A percentile compares a stretch with the other conserved stretches of the same genome.
phyloP scores from a whole-genome alignment of 1,140 invertebrate genomes.

The Vanessa atalanta region DNA sequence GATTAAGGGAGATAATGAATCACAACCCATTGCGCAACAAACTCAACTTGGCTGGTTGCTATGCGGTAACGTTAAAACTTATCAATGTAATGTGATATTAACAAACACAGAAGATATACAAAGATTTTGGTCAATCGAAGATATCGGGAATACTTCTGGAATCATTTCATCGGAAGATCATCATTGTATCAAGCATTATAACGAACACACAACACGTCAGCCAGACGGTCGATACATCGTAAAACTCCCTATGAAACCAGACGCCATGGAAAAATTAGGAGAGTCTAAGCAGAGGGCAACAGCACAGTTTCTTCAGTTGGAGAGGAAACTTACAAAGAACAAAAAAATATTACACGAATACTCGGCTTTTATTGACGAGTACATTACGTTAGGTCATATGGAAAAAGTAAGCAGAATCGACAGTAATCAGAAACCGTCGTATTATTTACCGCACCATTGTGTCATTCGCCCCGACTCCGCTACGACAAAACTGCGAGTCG shows the following conservation, averaged over 20 bases:
- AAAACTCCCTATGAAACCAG: no score
- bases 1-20: conserved; percentile 9
- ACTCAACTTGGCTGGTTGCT: conserved; percentile 47
- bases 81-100: conserved; percentile 33
- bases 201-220: no score
- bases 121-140: conserved; percentile 45
- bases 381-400: no score
- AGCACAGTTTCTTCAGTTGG: no score
- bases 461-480: not conserved
- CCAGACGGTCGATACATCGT: no score
- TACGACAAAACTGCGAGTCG: not conserved
- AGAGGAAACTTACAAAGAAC: no score
- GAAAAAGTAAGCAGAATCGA: no score
- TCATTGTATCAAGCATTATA: not conserved
- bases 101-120: conserved; percentile 33
- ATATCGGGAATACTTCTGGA: conserved; percentile 16
- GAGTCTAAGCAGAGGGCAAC: no score
- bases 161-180: not conserved
- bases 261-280: no score
- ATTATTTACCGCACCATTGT: not conserved
- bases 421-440: not conserved
- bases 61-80: conserved; percentile 39
- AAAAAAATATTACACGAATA: no score
- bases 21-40: conserved; percentile 38
- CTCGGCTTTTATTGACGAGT: no score